Evolutionary conservation across 2,113 vertebrate genomes (phyloP).

Genomic region (Osmerus eperlanus): DNA sequence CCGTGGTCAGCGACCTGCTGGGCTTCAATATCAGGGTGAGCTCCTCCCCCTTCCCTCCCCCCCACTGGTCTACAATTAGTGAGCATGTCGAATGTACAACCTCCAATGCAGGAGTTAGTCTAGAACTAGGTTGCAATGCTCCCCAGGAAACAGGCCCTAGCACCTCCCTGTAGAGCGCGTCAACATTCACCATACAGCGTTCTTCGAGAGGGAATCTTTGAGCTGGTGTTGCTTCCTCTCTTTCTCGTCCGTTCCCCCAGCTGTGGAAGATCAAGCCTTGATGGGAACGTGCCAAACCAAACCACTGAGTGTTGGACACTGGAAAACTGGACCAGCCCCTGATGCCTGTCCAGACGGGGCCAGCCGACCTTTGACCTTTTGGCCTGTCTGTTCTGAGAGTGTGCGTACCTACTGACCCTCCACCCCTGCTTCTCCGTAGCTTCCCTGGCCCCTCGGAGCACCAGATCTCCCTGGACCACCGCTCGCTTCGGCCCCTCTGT

Average conservation of each 20-base stretch:
- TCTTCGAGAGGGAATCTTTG: too few species aligned
- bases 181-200: too few species aligned
- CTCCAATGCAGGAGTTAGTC: too few species aligned
- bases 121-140: too few species aligned
- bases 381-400: slow-evolving; percentile 36
- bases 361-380: neutral
- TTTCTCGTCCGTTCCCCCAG: slow-evolving; percentile 48
- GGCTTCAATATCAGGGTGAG: slow-evolving; percentile 97
- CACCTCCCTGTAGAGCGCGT: too few species aligned
- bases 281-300: slow-evolving; percentile 43
- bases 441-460: slow-evolving; percentile 19
- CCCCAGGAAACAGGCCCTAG: too few species aligned
- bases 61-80: too few species aligned
- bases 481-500: too few species aligned
- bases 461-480: too few species aligned
- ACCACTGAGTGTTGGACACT: slow-evolving; percentile 43
- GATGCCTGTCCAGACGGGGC: neutral
- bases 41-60: slow-evolving; percentile 8
- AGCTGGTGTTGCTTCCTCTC: neutral
- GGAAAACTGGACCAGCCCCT: slow-evolving; percentile 23
- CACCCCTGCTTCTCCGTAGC: slow-evolving; percentile 33
- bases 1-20: slow-evolving; percentile 92
- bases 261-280: slow-evolving; percentile 80
- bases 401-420: slow-evolving; percentile 70
- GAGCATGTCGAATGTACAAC: too few species aligned